A percentile compares a stretch with the other conserved stretches of the same genome.
Evolutionary conservation across 2,113 vertebrate genomes (phyloP).

Genomic region (Actenoides lindsayi): DNA sequence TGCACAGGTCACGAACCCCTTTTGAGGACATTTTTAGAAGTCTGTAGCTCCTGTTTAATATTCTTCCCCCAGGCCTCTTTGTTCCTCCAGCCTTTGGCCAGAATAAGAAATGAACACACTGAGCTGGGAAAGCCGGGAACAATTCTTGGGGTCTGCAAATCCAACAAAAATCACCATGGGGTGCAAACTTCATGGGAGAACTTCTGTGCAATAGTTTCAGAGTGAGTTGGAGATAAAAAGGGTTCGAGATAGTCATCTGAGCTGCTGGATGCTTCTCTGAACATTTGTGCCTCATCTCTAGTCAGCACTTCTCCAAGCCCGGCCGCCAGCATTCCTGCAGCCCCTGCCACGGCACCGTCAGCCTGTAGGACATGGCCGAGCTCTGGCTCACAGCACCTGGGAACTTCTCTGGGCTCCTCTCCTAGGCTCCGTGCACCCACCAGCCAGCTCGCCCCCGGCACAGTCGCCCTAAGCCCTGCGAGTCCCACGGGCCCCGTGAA

Average conservation of each 20-base stretch:
- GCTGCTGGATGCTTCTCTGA: neutral
- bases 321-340: neutral
- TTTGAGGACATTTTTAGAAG: neutral
- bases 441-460: neutral
- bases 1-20: neutral
- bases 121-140: neutral
- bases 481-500: neutral
- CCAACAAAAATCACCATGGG: neutral
- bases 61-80: conserved; percentile 21
- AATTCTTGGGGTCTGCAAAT: neutral
- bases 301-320: neutral
- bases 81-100: neutral
- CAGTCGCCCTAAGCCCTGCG: rapidly evolving
- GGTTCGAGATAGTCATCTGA: neutral
- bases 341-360: neutral
- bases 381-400: rapidly evolving
- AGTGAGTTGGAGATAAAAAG: neutral
- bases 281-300: neutral
- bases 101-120: neutral
- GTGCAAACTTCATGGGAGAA: neutral
- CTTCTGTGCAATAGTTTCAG: neutral
- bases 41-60: conserved; percentile 8
- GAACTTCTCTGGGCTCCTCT: neutral
- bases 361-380: neutral
- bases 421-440: rapidly evolving